Conservation (phyloP, 2,113 vertebrate species). For the Geococcyx californianus region DNA sequence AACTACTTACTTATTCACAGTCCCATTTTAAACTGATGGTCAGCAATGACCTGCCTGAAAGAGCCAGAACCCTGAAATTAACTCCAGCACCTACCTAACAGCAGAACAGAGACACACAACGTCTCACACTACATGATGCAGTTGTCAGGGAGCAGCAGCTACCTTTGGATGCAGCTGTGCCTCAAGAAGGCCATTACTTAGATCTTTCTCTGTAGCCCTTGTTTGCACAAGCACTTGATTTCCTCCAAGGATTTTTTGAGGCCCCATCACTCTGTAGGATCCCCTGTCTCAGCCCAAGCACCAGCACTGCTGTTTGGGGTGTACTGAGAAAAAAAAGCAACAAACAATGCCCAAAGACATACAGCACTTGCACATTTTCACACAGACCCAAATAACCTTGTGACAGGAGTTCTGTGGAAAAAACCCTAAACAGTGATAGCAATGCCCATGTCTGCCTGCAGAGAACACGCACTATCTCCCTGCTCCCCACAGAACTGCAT, state of each 20-base stretch:
- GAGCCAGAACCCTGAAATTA: not conserved
- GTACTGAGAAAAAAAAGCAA: not conserved
- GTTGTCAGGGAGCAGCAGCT: not conserved
- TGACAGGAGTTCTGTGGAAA: not conserved
- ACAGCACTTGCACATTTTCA: not conserved
- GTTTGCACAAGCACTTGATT: not conserved
- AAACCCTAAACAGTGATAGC: not conserved
- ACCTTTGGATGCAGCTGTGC: not conserved
- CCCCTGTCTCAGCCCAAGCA: not conserved
- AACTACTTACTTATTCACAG: not conserved
- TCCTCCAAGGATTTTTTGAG: not conserved
- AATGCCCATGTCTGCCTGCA: not conserved
- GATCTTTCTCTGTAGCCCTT: not conserved
- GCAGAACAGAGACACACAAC: not conserved
- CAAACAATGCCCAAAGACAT: not conserved
- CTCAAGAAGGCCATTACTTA: not conserved
- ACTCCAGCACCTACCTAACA: not conserved
- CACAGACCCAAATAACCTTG: not conserved
- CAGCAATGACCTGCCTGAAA: not conserved
- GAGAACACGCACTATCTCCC: not conserved
- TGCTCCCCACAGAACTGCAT: not conserved
- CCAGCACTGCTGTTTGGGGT: not conserved
- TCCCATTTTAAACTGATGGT: not conserved
- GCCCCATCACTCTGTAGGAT: not conserved
- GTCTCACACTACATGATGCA: not conserved